These are phyloP conservation scores for Lepas anatifera DNA, from an alignment of 2,888 invertebrate species.

Conservation along the genomic window DNA sequence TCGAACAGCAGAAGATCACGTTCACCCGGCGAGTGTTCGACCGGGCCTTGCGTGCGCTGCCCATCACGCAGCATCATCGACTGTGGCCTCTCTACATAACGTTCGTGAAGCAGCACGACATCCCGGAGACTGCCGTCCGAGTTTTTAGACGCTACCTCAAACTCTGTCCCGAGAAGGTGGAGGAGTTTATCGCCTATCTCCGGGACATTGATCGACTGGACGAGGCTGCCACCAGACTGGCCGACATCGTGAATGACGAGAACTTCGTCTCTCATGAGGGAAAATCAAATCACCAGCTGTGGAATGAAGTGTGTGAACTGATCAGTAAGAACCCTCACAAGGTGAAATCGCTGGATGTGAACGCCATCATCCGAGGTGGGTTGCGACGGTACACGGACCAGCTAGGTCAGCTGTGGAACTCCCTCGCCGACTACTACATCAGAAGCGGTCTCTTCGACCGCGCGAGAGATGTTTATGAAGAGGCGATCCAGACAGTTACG, in stretches of 20 bases:
- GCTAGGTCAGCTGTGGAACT: conserved; percentile 94
- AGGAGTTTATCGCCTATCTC: conserved; percentile 93
- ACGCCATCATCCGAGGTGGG: conserved; percentile 95
- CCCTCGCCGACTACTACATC: conserved; percentile 95
- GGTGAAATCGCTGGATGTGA: conserved; percentile 70
- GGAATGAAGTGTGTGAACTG: conserved; percentile 96
- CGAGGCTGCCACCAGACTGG: conserved; percentile 87
- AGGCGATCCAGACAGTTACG: conserved; percentile 93
- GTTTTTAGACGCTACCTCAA: conserved; percentile 90
- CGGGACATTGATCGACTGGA: conserved; percentile 72
- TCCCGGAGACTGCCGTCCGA: conserved; percentile 88
- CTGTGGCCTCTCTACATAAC: conserved; percentile 94
- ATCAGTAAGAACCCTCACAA: conserved; percentile 91
- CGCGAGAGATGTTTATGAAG: conserved; percentile 94
- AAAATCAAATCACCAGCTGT: conserved; percentile 96
- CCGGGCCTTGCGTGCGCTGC: conserved; percentile 85
- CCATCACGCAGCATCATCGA: conserved; percentile 93
- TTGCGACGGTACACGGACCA: conserved; percentile 91
- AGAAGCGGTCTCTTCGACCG: conserved; percentile 90
- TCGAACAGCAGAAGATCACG: conserved; percentile 81
- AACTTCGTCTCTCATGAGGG: conserved; percentile 91
- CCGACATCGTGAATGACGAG: conserved; percentile 90
- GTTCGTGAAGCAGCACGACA: conserved; percentile 74
- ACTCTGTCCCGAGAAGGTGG: conserved; percentile 86
- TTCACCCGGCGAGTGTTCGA: conserved; percentile 87